Conservation (phyloP, 1,140 invertebrate genomes). For the Caenorhabditis remanei region DNA sequence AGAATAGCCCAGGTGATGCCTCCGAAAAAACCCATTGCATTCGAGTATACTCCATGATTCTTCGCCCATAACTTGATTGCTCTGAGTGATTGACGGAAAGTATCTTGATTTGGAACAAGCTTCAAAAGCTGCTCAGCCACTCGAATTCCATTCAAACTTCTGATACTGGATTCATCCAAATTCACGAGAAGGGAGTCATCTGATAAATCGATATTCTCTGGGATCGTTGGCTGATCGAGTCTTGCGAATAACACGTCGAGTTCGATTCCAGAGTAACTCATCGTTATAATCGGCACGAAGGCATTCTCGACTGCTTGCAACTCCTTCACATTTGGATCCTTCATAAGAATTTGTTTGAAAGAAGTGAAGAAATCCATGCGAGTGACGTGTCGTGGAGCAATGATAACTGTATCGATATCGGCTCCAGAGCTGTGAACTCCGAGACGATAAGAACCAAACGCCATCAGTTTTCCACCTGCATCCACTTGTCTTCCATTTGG, state of each 20-base stretch:
- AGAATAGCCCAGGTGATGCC: slow-evolving; percentile 99
- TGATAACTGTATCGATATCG: slow-evolving; percentile 98
- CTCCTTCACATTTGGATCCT: slow-evolving; percentile 77
- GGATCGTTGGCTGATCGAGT: slow-evolving; percentile 82
- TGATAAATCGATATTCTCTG: slow-evolving; percentile 4
- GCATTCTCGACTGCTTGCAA: slow-evolving; percentile 93
- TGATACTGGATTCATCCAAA: slow-evolving; percentile 80
- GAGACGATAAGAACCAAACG: slow-evolving; percentile 94
- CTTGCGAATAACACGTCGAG: slow-evolving; percentile 94
- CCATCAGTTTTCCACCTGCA: slow-evolving; percentile 94
- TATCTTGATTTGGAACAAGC: slow-evolving; percentile 93
- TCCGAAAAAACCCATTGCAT: slow-evolving; percentile 93
- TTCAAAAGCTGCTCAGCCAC: slow-evolving; percentile 97
- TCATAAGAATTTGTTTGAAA: slow-evolving; percentile 91
- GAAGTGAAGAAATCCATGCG: slow-evolving; percentile 93
- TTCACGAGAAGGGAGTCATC: slow-evolving; percentile 45
- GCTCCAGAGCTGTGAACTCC: slow-evolving; percentile 91
- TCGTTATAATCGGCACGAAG: slow-evolving; percentile 98
- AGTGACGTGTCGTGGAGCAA: slow-evolving; percentile 94
- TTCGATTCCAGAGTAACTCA: slow-evolving; percentile 96
- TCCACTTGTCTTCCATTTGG: neutral
- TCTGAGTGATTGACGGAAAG: slow-evolving; percentile 90
- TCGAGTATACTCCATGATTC: slow-evolving; percentile 94
- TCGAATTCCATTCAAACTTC: slow-evolving; percentile 94
- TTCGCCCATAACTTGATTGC: slow-evolving; percentile 85